These are phyloP conservation scores for Furnarius figulus DNA, from an alignment of 2,113 vertebrate species.

Conservation along the genomic window DNA sequence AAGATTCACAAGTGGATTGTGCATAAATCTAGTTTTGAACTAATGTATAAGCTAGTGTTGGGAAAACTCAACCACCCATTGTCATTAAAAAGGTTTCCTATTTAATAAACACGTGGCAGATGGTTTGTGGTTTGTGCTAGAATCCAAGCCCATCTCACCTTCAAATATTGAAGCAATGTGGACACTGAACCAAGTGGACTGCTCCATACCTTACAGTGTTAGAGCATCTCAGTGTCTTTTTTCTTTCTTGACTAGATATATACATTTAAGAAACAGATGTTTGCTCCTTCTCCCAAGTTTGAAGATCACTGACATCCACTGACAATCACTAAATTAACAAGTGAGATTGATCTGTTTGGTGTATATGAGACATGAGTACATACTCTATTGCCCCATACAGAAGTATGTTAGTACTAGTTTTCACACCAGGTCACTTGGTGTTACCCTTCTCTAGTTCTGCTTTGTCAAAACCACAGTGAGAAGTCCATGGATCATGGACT, in stretches of 20 bases:
- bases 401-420: neutral
- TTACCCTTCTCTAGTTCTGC: neutral
- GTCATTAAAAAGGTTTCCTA: neutral
- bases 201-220: neutral
- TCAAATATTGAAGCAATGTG: neutral
- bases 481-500: neutral
- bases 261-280: neutral
- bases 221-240: neutral
- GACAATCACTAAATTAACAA: neutral
- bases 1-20: neutral
- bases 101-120: neutral
- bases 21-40: neutral
- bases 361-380: neutral
- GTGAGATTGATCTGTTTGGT: neutral
- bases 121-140: neutral
- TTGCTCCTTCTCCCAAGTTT: neutral
- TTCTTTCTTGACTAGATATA: neutral
- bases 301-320: neutral
- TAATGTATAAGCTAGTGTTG: neutral
- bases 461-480: fast-evolving
- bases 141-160: neutral
- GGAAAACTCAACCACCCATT: neutral
- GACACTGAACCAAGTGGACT: neutral
- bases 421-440: neutral
- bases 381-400: neutral